These are phyloP conservation scores for Ptychoptera contaminata DNA, from an alignment of 2,888 invertebrate genomes.

Conservation along the genomic window DNA sequence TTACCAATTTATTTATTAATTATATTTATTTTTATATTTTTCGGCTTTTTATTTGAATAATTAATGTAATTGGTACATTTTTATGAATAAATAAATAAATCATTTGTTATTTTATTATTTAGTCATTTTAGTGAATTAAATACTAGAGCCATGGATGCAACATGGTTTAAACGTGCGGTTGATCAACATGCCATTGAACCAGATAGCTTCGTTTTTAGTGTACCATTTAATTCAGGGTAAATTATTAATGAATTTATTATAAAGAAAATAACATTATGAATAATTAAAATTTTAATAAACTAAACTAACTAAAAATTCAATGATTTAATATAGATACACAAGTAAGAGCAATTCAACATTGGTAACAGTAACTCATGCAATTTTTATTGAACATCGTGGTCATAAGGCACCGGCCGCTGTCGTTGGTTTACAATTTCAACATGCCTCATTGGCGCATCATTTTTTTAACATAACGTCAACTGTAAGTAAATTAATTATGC, in stretches of 20 bases:
- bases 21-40: neutral
- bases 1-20: neutral
- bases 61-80: neutral
- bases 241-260: neutral
- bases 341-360: slow-evolving; percentile 40
- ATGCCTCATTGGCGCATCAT: slow-evolving; percentile 65
- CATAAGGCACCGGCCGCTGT: slow-evolving; percentile 81
- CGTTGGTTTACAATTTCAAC: slow-evolving; percentile 78
- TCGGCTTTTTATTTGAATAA: slow-evolving; percentile 2
- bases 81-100: neutral
- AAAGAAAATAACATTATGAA: too few relatives aligned
- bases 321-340: slow-evolving; percentile 20
- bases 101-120: slow-evolving; percentile 13
- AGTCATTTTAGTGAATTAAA: slow-evolving; percentile 73
- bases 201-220: slow-evolving; percentile 81
- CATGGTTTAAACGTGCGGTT: slow-evolving; percentile 83
- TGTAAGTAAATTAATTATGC: slow-evolving; percentile 33
- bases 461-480: slow-evolving; percentile 80
- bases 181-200: slow-evolving; percentile 77
- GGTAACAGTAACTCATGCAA: slow-evolving; percentile 81
- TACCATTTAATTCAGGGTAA: slow-evolving; percentile 29
- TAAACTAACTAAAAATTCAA: too few relatives aligned
- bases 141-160: slow-evolving; percentile 67
- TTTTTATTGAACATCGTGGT: slow-evolving; percentile 69
- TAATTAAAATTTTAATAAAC: too few relatives aligned